Percentiles rank a stretch among this genome's conserved stretches.
phyloP scores from a whole-genome alignment of 2,888 invertebrate species.

The Caenorhabditis auriculariae region DNA sequence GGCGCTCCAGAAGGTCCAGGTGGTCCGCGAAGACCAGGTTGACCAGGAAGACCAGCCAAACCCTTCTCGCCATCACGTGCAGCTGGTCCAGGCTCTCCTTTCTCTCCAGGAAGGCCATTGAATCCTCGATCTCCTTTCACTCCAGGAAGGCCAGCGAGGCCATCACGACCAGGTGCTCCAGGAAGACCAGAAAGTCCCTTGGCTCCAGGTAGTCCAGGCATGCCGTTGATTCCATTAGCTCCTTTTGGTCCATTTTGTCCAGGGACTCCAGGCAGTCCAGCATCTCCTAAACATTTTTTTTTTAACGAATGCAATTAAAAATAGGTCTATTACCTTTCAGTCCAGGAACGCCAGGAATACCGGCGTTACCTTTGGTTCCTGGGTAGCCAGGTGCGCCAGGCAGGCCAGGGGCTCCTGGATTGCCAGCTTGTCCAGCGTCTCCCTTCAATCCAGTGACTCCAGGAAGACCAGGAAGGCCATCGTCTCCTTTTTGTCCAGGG shows the following conservation, averaged over 20 bases:
- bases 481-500: conserved; percentile 69
- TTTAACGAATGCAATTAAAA: neutral
- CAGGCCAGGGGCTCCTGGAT: conserved; percentile 76
- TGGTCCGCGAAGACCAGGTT: conserved; percentile 51
- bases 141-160: conserved; percentile 63
- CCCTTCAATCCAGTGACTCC: conserved; percentile 65
- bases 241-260: conserved; percentile 62
- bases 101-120: conserved; percentile 68
- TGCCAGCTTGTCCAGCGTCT: conserved; percentile 69
- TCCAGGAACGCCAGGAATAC: conserved; percentile 61
- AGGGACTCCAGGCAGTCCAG: conserved; percentile 51
- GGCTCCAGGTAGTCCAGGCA: conserved; percentile 36
- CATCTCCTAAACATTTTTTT: conserved; percentile 40
- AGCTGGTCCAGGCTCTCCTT: conserved; percentile 48
- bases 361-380: conserved; percentile 56
- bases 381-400: conserved; percentile 68
- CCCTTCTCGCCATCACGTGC: conserved; percentile 48
- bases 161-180: conserved; percentile 63
- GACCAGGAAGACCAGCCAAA: conserved; percentile 46
- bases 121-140: conserved; percentile 59
- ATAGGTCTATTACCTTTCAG: conserved; percentile 31
- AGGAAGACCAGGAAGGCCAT: conserved; percentile 62
- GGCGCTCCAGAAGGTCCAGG: conserved; percentile 69
- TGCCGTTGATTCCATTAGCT: conserved; percentile 31
- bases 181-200: conserved; percentile 62